These are phyloP conservation scores for Carettochelys insculpta DNA, from an alignment of 2,113 vertebrate genomes.

Conservation along the genomic window DNA sequence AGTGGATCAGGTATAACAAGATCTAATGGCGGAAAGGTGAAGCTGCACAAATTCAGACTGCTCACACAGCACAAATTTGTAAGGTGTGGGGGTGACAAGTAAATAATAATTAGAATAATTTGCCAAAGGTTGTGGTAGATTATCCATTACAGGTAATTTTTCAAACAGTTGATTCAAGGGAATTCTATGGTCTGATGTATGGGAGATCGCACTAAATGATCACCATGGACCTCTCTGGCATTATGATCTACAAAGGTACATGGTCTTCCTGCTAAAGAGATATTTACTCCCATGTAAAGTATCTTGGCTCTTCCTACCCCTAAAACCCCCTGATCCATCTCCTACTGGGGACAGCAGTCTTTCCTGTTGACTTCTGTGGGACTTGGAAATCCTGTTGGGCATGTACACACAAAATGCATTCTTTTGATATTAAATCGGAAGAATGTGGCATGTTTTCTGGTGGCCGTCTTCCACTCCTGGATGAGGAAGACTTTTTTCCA, in stretches of 20 bases:
- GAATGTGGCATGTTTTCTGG: no score
- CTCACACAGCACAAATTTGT: background rate
- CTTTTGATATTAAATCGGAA: no score
- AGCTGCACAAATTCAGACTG: background rate
- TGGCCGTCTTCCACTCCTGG: no score
- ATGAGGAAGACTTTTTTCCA: no score
- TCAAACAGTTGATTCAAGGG: background rate
- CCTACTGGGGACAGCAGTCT: background rate
- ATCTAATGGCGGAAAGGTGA: background rate
- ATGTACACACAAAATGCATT: no score
- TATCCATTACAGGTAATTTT: background rate
- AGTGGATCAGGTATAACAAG: background rate
- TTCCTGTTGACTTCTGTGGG: background rate
- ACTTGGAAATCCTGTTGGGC: no score
- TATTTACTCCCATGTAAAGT: no score
- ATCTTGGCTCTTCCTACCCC: background rate
- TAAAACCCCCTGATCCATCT: background rate
- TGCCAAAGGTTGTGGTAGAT: background rate
- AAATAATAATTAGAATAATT: background rate
- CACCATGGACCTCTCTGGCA: background rate
- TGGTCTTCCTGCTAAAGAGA: background rate
- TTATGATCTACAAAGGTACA: background rate
- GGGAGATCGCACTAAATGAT: no score
- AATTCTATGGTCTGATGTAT: background rate
- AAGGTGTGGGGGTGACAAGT: background rate